Percentiles rank a stretch among this genome's conserved stretches.
phyloP scores from a whole-genome alignment of 1,140 invertebrate genomes.

The Charaxes varanes region DNA sequence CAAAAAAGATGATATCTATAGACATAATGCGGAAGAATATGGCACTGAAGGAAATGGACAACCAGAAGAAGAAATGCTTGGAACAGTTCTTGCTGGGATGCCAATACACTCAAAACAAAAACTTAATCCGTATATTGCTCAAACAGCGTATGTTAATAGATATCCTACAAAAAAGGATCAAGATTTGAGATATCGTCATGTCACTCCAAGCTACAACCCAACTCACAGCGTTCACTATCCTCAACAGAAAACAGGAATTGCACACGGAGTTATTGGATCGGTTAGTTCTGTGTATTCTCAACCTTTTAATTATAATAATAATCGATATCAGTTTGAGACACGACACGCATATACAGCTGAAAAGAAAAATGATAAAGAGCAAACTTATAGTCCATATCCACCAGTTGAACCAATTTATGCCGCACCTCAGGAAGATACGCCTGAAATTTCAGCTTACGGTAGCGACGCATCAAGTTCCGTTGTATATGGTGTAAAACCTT shows the following conservation, averaged over 20 bases:
- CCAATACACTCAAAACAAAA: slow-evolving; percentile 69
- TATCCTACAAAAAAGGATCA: slow-evolving; percentile 66
- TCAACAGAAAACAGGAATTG: slow-evolving; percentile 66
- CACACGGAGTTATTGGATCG: no score
- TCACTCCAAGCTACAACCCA: slow-evolving; percentile 50
- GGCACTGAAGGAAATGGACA: slow-evolving; percentile 77
- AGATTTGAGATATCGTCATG: slow-evolving; percentile 65
- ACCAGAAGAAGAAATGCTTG: slow-evolving; percentile 83
- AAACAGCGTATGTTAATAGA: slow-evolving; percentile 51
- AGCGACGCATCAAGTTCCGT: slow-evolving; percentile 53
- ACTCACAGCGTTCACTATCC: slow-evolving; percentile 58
- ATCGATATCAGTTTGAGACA: slow-evolving; percentile 54
- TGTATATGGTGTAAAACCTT: slow-evolving; percentile 59
- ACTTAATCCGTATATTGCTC: slow-evolving; percentile 62
- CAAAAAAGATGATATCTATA: slow-evolving; percentile 77
- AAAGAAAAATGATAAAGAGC: slow-evolving; percentile 41
- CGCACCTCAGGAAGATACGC: slow-evolving; percentile 46
- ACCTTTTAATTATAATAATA: slow-evolving; percentile 49
- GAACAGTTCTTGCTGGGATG: slow-evolving; percentile 84
- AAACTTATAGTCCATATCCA: slow-evolving; percentile 46
- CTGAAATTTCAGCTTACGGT: slow-evolving; percentile 43
- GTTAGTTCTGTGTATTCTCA: slow-evolving; percentile 65
- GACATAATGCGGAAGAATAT: slow-evolving; percentile 79
- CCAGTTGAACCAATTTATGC: slow-evolving; percentile 67
- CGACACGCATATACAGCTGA: slow-evolving; percentile 58